Conservation (phyloP, 1,140 invertebrate species). For the Meloidogyne exigua region DNA sequence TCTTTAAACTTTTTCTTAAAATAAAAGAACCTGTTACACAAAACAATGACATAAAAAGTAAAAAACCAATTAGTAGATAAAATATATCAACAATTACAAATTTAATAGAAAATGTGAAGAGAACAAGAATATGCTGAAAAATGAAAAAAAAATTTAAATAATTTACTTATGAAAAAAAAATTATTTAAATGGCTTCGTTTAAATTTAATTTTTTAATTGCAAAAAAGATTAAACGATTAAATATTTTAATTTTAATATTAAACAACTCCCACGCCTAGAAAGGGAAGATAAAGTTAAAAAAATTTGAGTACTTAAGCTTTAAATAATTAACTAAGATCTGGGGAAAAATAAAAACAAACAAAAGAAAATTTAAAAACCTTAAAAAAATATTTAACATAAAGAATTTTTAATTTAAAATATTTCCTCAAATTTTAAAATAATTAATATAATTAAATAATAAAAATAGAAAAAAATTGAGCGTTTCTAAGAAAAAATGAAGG, state of each 20-base stretch:
- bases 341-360: too few species aligned
- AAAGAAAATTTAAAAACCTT: too few species aligned
- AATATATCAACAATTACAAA: conserved; percentile 11
- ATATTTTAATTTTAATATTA: not conserved
- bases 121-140: conserved; percentile 3
- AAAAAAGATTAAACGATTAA: conserved; percentile 8
- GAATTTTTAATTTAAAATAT: too few species aligned
- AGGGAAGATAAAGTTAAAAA: not conserved
- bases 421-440: too few species aligned
- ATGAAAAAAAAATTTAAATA: not conserved
- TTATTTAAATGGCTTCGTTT: not conserved
- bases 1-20: conserved; percentile 36
- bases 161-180: not conserved
- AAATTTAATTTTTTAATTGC: not conserved
- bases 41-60: conserved; percentile 39
- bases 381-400: too few species aligned
- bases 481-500: too few species aligned
- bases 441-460: too few species aligned
- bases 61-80: not conserved
- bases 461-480: too few species aligned
- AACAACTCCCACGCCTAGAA: not conserved
- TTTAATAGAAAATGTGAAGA: not conserved
- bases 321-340: not conserved
- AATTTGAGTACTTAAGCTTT: conserved; percentile 1
- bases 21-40: conserved; percentile 41